A percentile compares a stretch with the other conserved stretches of the same genome.
These are phyloP conservation scores for Hypomesus transpacificus DNA, from an alignment of 2,113 vertebrate genomes.

Conservation along the genomic window DNA sequence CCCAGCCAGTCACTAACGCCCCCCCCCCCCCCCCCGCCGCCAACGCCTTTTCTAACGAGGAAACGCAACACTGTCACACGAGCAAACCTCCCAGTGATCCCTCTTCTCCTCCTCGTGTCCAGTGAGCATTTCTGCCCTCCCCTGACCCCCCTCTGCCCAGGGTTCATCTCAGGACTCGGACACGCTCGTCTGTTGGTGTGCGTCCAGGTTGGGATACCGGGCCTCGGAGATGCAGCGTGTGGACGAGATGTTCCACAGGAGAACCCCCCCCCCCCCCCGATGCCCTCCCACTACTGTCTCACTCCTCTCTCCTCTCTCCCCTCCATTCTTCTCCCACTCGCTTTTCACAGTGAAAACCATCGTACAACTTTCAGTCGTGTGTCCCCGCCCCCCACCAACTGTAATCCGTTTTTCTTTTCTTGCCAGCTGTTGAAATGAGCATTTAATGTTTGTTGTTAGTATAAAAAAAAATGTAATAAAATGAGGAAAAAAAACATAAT, in stretches of 20 bases:
- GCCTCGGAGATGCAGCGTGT: too few relatives aligned
- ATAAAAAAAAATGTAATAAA: constrained; percentile 41
- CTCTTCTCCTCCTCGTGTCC: not conserved
- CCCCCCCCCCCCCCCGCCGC: too few relatives aligned
- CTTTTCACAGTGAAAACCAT: constrained; percentile 17
- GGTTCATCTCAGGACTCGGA: too few relatives aligned
- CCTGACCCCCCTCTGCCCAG: too few relatives aligned
- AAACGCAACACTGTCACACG: constrained; percentile 38
- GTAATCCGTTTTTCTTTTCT: constrained; percentile 20
- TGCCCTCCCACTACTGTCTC: constrained; percentile 19
- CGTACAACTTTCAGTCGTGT: constrained; percentile 36
- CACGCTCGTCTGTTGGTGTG: too few relatives aligned
- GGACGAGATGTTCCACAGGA: too few relatives aligned
- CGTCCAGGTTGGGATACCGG: too few relatives aligned
- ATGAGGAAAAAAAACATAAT: not conserved
- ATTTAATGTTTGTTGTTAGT: constrained; percentile 51
- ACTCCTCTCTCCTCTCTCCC: constrained; percentile 3
- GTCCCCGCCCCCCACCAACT: not conserved
- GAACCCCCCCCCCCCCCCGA: not conserved
- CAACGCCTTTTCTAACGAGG: constrained; percentile 45
- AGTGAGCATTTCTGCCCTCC: too few relatives aligned
- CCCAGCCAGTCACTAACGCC: constrained; percentile 46
- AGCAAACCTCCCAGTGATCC: constrained; percentile 23
- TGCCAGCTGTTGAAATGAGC: constrained; percentile 50
- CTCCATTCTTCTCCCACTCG: too few relatives aligned